These are phyloP conservation scores for Ornithorhynchus anatinus DNA, from an alignment of 2,113 vertebrate genomes.

Conservation along the genomic window DNA sequence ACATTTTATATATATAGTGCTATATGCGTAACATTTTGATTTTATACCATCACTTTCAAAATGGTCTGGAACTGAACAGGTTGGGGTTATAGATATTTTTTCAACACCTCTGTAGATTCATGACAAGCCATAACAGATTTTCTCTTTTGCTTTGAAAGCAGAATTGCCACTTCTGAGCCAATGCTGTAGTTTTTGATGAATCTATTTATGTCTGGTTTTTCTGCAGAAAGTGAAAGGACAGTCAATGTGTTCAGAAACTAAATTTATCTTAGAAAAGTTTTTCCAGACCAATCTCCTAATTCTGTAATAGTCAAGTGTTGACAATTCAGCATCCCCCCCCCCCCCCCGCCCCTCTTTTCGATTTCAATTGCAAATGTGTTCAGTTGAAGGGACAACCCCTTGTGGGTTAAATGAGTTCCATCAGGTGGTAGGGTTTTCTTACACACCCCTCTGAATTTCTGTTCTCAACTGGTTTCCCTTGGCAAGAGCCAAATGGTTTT, in stretches of 20 bases:
- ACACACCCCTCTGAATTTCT: slow-evolving; percentile 70
- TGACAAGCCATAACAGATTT: too few species aligned
- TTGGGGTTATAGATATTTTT: too few species aligned
- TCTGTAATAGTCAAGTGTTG: background rate
- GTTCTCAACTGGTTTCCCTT: slow-evolving; percentile 78
- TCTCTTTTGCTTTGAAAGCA: background rate
- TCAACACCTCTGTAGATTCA: too few species aligned
- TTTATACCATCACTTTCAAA: too few species aligned
- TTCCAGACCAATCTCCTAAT: background rate
- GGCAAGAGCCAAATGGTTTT: slow-evolving; percentile 73
- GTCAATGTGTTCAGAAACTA: background rate
- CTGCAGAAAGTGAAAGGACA: background rate
- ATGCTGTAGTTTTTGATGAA: background rate
- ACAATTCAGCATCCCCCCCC: too few species aligned
- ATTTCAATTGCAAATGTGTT: background rate
- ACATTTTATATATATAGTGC: too few species aligned
- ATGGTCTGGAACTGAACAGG: too few species aligned
- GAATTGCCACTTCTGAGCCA: background rate
- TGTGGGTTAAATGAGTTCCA: background rate
- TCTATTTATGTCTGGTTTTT: background rate
- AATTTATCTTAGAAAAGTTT: background rate
- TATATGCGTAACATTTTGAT: too few species aligned
- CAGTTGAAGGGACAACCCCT: slow-evolving; percentile 1
- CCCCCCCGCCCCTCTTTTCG: too few species aligned
- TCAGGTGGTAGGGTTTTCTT: slow-evolving; percentile 67